These are phyloP conservation scores for Notarius quadriscutis DNA, from an alignment of 2,113 vertebrate species.

Conservation along the genomic window DNA sequence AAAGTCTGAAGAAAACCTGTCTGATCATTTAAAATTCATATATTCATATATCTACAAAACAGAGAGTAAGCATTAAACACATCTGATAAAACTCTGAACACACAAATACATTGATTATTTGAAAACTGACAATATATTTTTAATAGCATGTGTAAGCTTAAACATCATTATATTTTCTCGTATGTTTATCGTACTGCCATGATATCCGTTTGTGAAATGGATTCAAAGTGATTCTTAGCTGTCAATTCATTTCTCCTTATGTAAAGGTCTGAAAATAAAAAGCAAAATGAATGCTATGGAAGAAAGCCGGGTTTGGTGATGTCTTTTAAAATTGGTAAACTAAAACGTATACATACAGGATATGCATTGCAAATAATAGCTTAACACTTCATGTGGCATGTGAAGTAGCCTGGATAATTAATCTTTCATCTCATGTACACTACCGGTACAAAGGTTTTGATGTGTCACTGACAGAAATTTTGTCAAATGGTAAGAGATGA, in stretches of 20 bases:
- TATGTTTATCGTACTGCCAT: constrained; percentile 31
- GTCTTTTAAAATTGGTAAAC: constrained; percentile 28
- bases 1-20: neutral
- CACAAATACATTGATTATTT: neutral
- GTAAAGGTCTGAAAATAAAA: constrained; percentile 33
- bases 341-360: constrained; percentile 38
- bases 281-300: constrained; percentile 53
- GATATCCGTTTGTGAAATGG: constrained; percentile 38
- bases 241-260: neutral
- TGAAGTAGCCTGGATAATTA: constrained; percentile 12
- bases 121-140: neutral
- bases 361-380: constrained; percentile 41
- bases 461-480: constrained; percentile 38
- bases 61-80: neutral
- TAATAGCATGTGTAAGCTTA: neutral
- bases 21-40: neutral
- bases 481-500: neutral
- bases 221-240: neutral
- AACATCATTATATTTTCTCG: neutral
- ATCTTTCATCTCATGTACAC: neutral
- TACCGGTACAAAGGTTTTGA: neutral
- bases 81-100: neutral
- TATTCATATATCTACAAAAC: constrained; percentile 8
- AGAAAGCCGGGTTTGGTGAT: constrained; percentile 49
- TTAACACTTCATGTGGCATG: constrained; percentile 51